Conservation (phyloP, 2,113 vertebrate species). For the Strigops habroptila region DNA sequence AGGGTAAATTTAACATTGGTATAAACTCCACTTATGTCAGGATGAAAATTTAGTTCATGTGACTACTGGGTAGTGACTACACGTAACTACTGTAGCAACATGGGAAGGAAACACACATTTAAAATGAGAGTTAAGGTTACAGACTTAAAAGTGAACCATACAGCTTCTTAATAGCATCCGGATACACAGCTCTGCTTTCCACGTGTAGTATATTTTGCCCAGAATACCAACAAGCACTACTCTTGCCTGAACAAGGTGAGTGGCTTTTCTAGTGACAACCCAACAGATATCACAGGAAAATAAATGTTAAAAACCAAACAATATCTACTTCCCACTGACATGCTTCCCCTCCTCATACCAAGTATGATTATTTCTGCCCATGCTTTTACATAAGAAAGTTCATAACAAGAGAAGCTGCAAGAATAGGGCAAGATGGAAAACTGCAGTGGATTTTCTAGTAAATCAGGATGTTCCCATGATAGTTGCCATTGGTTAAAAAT, state of each 20-base stretch:
- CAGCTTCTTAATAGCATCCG: background rate
- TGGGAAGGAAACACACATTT: background rate
- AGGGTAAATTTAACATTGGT: background rate
- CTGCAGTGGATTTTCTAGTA: background rate
- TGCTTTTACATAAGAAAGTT: background rate
- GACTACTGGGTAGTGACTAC: background rate
- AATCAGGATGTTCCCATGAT: conserved; percentile 59
- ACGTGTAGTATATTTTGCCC: background rate
- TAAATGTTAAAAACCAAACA: background rate
- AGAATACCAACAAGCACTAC: background rate
- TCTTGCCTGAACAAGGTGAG: background rate
- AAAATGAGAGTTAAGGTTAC: background rate
- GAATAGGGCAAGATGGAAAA: background rate
- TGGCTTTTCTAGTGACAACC: background rate
- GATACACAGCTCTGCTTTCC: background rate
- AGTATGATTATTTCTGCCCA: background rate
- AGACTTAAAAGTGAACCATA: background rate
- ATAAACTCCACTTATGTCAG: background rate
- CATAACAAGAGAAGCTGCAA: background rate
- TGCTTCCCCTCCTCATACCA: background rate
- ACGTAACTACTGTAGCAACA: background rate
- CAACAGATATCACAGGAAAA: background rate
- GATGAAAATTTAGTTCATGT: background rate
- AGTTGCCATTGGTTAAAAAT: conserved; percentile 66
- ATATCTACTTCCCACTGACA: background rate